Evolutionary conservation across 2,797 vertebrate genomes (phyloP).

Genomic region (Gallinago stenura): DNA sequence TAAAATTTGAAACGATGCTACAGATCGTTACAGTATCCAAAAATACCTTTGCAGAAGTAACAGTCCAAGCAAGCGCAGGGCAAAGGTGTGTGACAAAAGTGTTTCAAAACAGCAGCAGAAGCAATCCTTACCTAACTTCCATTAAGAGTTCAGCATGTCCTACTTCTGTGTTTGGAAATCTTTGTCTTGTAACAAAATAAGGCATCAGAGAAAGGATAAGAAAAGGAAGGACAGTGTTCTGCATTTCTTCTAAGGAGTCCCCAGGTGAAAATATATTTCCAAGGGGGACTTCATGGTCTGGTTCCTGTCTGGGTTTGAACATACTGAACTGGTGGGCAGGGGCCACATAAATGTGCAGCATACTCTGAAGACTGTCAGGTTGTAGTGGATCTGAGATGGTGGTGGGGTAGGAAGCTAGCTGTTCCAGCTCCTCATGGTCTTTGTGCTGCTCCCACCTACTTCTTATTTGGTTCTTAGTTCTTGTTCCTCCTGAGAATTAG

Average conservation of each 20-base stretch:
- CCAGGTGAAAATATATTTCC: neutral
- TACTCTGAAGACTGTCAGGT: fast-evolving
- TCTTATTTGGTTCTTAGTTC: neutral
- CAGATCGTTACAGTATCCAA: neutral
- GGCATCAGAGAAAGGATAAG: neutral
- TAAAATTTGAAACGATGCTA: neutral
- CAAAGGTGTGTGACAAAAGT: neutral
- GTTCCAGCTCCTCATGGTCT: neutral
- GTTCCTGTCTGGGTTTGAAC: neutral
- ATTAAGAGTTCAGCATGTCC: neutral
- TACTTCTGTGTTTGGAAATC: neutral
- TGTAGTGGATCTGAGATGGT: neutral
- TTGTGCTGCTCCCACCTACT: neutral
- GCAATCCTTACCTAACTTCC: neutral
- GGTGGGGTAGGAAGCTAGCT: neutral
- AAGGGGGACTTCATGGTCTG: neutral
- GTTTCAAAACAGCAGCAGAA: neutral
- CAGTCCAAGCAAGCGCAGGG: neutral
- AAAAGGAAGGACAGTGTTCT: neutral
- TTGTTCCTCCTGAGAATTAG: neutral
- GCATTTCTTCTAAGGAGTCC: neutral
- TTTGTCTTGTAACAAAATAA: neutral
- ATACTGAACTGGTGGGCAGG: no score
- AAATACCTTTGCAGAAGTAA: neutral
- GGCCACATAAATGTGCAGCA: no score